Base-by-base conservation (phyloP, 1,140 invertebrate genomes). In the Drosophila orosa region DNA sequence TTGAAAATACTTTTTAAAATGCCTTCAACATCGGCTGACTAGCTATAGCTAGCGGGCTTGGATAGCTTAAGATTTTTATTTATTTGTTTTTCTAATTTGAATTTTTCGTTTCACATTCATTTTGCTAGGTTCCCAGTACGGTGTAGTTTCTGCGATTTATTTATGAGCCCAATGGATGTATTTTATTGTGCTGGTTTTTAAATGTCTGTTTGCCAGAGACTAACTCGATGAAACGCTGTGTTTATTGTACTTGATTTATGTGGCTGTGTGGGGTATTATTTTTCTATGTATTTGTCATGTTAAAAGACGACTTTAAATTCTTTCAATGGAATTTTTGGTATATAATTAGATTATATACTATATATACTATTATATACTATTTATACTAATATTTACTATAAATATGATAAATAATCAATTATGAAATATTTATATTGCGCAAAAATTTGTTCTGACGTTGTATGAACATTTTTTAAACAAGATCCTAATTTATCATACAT, bases 1-100 rank as follows among this genome's bases (percentile, higher is more conserved):
- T 90, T 82, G 79, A 90, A 87, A 90, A 90, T 87, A 90, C 79
- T 82, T 87, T 90, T 67, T 73, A 71, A 71, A 77, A 65, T 79
- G 66, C 65, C 42, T 77, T 61, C 54, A 37, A 47, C 54, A 54
- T 42, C 22, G 22, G 39, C 45, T 42, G 25, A 35, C 50, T n/a
- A 42, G 42, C 25, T 25, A 8, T n/a, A 42, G 42, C 25, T 25
- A 8, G 35, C 25, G 31, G 29, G 47, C 62, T 33, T 29, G 57
- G 59, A 68, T 58, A 79, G 76, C 83, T 83, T 86, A 79, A 79
- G 79, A 89, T 69, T 76, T 67, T 87, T 83, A 89, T 87, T 87
- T 89, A 89, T 87, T 87, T 89, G 84, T 83, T 87, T 77, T 80
- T 78, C 69, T 75, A 86, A 78, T 82, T 74, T 82, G 69, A 82